Evolutionary conservation across 2,797 vertebrate species (phyloP), one percentile per base, ranked within the genome.

Genomic region (Chaenodraco wilsoni): DNA sequence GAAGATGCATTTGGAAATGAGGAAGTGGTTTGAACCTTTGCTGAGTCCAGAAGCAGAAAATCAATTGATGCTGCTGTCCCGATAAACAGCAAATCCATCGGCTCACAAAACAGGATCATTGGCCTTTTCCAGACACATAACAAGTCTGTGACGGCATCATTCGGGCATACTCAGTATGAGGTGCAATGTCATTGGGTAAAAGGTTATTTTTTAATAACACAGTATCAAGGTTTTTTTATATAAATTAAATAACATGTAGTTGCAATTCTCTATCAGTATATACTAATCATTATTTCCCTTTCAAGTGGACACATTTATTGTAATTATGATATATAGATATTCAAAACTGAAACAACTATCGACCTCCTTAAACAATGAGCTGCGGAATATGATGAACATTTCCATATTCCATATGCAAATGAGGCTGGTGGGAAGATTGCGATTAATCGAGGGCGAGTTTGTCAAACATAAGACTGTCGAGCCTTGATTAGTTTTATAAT

Each of bases 1-100:
- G 21, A 1, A 71, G 77, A 78, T 76, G 33, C 50, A 61, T 73
- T 57, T 61, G 61, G 55, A 69, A 69, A 79, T 71, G 16, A 60
- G 64, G 69, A 78, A 65, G 69, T 73, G 61, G 12, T 54, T 84
- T 54, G 79, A 76, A 83, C 83, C 81, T 85, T 82, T 76, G 16
- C 33, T 50, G 46, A 51, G 67, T 65, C 54, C 73, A 69, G 56
- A 74, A 81, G 64, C 58, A 64, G 44, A 71, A 85, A 81, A 82
- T 87, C 81, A 57, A 82, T 86, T 76, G 56, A 62, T 64, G 56
- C 63, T 65, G 64, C 55, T 71, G 64, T 83, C 54, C 63, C 1
- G 40, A 69, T 66, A 70, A 83, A 86, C 49, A 43, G 27, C 44
- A 62, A 75, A 49, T 79, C 33, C 15, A 62, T 86, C 16, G 9